phyloP scores from a whole-genome alignment of 2,888 invertebrate genomes.

The Lymantria dispar region DNA sequence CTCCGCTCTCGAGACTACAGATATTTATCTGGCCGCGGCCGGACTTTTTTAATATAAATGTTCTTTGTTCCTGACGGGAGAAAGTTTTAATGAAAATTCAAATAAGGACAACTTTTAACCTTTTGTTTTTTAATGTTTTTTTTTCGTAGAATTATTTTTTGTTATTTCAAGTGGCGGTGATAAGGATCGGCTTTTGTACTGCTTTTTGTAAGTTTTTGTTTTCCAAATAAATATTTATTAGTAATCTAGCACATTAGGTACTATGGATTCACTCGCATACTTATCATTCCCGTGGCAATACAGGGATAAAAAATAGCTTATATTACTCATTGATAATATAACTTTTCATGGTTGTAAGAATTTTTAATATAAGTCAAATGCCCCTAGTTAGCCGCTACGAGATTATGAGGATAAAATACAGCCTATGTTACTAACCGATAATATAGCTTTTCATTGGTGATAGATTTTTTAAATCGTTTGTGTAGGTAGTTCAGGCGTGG shows the following conservation, averaged over 20 bases:
- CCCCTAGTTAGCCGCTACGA: too few species aligned
- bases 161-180: slow-evolving; percentile 59
- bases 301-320: too few species aligned
- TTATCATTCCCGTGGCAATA: too few species aligned
- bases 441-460: too few species aligned
- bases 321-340: too few species aligned
- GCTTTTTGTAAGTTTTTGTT: slow-evolving; percentile 27
- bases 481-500: too few species aligned
- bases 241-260: neutral
- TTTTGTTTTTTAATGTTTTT: slow-evolving; percentile 61
- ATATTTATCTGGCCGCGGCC: slow-evolving; percentile 80
- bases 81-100: slow-evolving; percentile 80
- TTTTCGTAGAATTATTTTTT: slow-evolving; percentile 62
- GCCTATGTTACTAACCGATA: too few species aligned
- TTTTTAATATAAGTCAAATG: too few species aligned
- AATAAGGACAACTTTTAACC: slow-evolving; percentile 78
- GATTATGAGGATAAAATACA: too few species aligned
- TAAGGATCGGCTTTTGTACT: slow-evolving; percentile 37
- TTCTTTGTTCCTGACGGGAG: slow-evolving; percentile 81
- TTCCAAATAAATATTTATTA: slow-evolving; percentile 11
- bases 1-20: slow-evolving; percentile 79
- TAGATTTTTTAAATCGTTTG: too few species aligned
- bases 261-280: too few species aligned
- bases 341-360: too few species aligned
- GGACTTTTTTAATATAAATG: slow-evolving; percentile 83